A percentile compares a stretch with the other conserved stretches of the same genome.
Evolutionary conservation across 2,888 invertebrate species (phyloP).

Genomic region (Sminthurides aquaticus): DNA sequence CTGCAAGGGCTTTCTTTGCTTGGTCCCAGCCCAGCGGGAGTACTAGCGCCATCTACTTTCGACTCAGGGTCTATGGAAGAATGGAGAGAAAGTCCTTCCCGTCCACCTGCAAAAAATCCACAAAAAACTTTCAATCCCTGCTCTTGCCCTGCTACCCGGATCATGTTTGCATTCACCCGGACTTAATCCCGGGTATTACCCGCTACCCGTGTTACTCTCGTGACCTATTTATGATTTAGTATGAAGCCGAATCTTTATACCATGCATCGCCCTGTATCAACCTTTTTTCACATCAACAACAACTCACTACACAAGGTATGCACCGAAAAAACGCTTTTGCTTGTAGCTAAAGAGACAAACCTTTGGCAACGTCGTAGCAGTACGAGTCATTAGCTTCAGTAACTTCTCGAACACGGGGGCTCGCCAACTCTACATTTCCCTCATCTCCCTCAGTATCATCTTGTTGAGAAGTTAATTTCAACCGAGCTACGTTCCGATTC

Average conservation of each 20-base stretch:
- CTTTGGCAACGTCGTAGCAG: conserved; percentile 40
- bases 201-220: too few species aligned
- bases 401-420: conserved; percentile 45
- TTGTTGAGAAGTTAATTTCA: conserved; percentile 39
- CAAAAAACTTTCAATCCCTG: background rate
- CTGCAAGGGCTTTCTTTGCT: conserved; percentile 18
- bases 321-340: too few species aligned
- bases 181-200: too few species aligned
- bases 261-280: too few species aligned
- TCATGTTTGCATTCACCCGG: too few species aligned
- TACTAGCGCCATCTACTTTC: conserved; percentile 34
- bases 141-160: too few species aligned
- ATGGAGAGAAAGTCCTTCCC: conserved; percentile 40
- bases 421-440: conserved; percentile 45
- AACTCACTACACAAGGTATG: too few species aligned
- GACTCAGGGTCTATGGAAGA: conserved; percentile 42
- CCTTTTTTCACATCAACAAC: too few species aligned
- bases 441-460: conserved; percentile 42
- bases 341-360: too few species aligned
- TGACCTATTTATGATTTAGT: too few species aligned
- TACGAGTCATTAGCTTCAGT: conserved; percentile 41
- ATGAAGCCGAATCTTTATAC: too few species aligned
- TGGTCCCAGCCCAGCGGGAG: background rate
- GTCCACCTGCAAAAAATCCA: conserved; percentile 23
- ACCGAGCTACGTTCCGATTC: conserved; percentile 30